phyloP scores from a whole-genome alignment of 2,797 vertebrate genomes.

The Furcifer pardalis region DNA sequence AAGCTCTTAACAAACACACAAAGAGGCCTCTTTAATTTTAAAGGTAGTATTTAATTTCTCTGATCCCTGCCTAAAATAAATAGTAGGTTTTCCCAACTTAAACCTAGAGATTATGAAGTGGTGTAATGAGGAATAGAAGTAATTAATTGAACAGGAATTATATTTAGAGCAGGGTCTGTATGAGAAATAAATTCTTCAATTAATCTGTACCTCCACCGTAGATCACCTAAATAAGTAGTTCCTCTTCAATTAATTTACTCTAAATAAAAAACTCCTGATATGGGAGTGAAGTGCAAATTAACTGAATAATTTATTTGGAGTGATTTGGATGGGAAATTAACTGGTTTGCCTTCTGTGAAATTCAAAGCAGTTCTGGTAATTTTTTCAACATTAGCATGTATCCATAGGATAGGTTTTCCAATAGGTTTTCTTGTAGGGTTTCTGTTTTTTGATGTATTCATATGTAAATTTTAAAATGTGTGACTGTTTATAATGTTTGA shows the following conservation, averaged over 20 bases:
- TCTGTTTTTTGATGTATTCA: too few species aligned
- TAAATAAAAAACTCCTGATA: background rate
- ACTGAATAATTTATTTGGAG: background rate
- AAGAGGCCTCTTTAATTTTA: background rate
- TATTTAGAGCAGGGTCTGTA: background rate
- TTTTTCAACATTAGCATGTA: background rate
- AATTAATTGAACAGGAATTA: background rate
- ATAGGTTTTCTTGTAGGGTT: too few species aligned
- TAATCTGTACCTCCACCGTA: background rate
- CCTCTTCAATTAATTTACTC: background rate
- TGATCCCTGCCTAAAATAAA: background rate
- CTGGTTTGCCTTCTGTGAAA: background rate
- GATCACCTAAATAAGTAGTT: background rate
- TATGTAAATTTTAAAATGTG: too few species aligned
- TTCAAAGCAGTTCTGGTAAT: background rate
- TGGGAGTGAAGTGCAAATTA: background rate
- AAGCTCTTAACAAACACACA: too few species aligned
- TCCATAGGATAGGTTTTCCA: too few species aligned
- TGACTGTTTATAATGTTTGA: too few species aligned
- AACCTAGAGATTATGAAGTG: background rate
- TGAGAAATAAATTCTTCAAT: background rate
- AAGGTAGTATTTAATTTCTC: background rate
- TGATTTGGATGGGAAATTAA: background rate
- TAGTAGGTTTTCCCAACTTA: background rate
- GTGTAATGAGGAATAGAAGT: background rate